A percentile compares a stretch with the other conserved stretches of the same genome.
Conservation (phyloP, 2,797 vertebrate genomes). For the Choloepus didactylus region DNA sequence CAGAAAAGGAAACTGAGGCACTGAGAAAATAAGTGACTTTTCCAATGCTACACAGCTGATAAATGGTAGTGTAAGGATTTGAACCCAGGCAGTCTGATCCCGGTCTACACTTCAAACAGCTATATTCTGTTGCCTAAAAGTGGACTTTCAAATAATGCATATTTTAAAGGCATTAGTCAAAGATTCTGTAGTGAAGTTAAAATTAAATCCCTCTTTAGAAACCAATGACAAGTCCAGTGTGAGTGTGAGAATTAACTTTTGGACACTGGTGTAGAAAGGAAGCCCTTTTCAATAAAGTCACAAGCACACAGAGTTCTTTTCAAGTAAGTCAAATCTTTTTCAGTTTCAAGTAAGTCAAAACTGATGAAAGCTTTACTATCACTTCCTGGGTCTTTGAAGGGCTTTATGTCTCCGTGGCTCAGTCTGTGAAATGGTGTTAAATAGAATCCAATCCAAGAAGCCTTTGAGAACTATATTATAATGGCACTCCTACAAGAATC, state of each 20-base stretch:
- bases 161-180: background rate
- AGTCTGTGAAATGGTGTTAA: constrained; percentile 62
- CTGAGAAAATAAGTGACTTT: background rate
- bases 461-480: constrained; percentile 65
- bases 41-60: background rate
- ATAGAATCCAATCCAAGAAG: constrained; percentile 51
- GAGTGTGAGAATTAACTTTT: constrained; percentile 80
- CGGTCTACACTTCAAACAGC: background rate
- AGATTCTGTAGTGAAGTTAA: background rate
- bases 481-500: constrained; percentile 61
- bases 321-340: constrained; percentile 73
- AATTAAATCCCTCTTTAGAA: background rate
- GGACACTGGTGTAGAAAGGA: constrained; percentile 66
- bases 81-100: background rate
- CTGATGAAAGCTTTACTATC: constrained; percentile 69
- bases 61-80: background rate
- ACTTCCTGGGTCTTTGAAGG: background rate
- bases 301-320: constrained; percentile 78
- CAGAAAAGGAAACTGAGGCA: background rate
- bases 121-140: background rate
- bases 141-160: background rate
- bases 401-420: background rate
- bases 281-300: constrained; percentile 75
- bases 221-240: background rate
- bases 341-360: constrained; percentile 70